Conservation (phyloP, 2,888 invertebrate genomes). For the Pediacus dermestoides region DNA sequence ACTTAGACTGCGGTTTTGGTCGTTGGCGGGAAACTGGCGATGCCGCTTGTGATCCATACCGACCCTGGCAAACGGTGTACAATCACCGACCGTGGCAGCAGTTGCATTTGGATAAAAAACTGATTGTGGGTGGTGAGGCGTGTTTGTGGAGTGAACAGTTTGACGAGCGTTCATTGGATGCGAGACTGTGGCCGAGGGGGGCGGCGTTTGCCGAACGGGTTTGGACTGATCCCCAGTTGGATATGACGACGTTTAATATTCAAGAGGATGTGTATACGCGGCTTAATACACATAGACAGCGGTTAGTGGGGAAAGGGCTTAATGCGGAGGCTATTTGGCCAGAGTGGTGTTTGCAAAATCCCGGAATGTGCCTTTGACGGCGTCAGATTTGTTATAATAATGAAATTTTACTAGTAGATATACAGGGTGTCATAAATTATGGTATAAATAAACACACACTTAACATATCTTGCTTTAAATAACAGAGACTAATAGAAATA, state of each 20-base stretch:
- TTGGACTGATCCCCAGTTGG: conserved; percentile 61
- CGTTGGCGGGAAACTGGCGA: conserved; percentile 81
- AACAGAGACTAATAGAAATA: too few relatives aligned
- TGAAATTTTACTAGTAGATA: too few relatives aligned
- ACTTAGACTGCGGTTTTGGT: conserved; percentile 83
- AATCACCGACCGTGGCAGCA: conserved; percentile 75
- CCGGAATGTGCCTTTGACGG: conserved; percentile 64
- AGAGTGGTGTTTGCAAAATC: conserved; percentile 73
- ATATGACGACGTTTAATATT: conserved; percentile 45
- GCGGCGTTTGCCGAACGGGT: conserved; percentile 79
- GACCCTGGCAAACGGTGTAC: conserved; percentile 84
- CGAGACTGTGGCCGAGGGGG: conserved; percentile 78
- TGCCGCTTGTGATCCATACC: conserved; percentile 83
- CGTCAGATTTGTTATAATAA: too few relatives aligned
- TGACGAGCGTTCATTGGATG: conserved; percentile 68
- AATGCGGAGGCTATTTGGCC: conserved; percentile 72
- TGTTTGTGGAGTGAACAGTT: conserved; percentile 85
- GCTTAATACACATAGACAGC: conserved; percentile 63
- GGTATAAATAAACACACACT: too few relatives aligned
- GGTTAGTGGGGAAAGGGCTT: conserved; percentile 61
- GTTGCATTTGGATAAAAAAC: conserved; percentile 45
- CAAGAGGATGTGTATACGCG: conserved; percentile 66
- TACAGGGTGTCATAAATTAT: too few relatives aligned
- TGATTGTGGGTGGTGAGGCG: conserved; percentile 72
- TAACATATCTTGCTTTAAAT: too few relatives aligned